These are phyloP conservation scores for Diaprepes abbreviatus DNA, from an alignment of 2,888 invertebrate species.

Conservation along the genomic window DNA sequence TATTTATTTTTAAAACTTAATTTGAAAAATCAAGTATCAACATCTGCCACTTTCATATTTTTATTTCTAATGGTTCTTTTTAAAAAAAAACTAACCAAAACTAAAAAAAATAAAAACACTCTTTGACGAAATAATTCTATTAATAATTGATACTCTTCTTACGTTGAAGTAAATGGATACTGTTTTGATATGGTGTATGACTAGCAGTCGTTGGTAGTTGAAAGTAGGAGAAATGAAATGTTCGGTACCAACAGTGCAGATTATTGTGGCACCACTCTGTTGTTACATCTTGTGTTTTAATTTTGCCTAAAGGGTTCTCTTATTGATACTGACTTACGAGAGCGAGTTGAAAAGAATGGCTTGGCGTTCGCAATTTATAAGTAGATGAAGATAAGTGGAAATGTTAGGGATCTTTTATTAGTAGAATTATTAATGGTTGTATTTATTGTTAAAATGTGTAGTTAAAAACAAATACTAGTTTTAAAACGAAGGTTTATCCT, in stretches of 20 bases:
- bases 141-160: constrained; percentile 20
- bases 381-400: too few relatives aligned
- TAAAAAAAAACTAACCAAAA: constrained; percentile 20
- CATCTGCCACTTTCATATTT: neutral
- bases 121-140: constrained; percentile 1
- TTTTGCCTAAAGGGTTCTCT: constrained; percentile 13
- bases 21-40: too few relatives aligned
- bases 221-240: constrained; percentile 59
- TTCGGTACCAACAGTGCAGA: constrained; percentile 20
- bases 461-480: too few relatives aligned
- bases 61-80: constrained; percentile 26
- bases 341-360: neutral
- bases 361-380: too few relatives aligned
- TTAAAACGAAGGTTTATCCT: too few relatives aligned
- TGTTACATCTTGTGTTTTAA: constrained; percentile 26
- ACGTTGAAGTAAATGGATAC: constrained; percentile 28
- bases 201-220: constrained; percentile 44
- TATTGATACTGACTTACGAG: neutral
- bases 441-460: too few relatives aligned
- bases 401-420: too few relatives aligned
- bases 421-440: too few relatives aligned
- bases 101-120: constrained; percentile 7
- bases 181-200: constrained; percentile 39
- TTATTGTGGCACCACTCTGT: constrained; percentile 29
- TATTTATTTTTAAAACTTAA: too few relatives aligned